Evolutionary conservation across 30 jellyfish, hydroid and myxozoan genomes (phyloP).

Genomic region (Aurelia aurita): DNA sequence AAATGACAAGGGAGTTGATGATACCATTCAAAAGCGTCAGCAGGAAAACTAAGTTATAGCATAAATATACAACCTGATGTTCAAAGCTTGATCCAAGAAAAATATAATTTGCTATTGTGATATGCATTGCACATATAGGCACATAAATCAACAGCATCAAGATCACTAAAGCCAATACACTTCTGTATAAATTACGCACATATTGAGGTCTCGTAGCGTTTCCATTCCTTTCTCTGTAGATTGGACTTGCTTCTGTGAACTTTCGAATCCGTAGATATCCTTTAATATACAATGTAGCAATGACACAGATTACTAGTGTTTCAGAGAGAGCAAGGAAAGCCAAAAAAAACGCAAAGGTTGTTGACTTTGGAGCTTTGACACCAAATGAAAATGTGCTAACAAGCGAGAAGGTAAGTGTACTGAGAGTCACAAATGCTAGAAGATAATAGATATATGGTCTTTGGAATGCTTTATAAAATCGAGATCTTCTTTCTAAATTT

Average conservation of each 20-base stretch:
- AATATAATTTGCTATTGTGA: background rate
- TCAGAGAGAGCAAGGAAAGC: no score
- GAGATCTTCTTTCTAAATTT: no score
- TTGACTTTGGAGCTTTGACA: no score
- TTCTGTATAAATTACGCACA: background rate
- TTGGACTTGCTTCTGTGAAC: constrained; percentile 9
- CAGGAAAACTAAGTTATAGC: background rate
- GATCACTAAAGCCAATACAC: no score
- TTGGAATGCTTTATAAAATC: no score
- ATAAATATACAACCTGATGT: no score
- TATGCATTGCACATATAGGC: background rate
- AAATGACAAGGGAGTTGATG: background rate
- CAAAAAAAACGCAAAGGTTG: no score
- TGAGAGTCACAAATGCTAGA: no score
- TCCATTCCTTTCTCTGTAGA: constrained; percentile 2
- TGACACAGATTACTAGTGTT: background rate
- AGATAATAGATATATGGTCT: no score
- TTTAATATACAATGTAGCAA: constrained; percentile 2
- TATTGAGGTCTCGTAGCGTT: background rate
- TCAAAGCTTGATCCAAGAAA: background rate
- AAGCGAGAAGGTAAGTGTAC: no score
- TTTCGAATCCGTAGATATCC: constrained; percentile 9
- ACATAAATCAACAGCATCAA: background rate
- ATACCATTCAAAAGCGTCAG: background rate
- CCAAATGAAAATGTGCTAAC: no score